Conservation (phyloP, 2,113 vertebrate species). For the Eolophus roseicapilla region DNA sequence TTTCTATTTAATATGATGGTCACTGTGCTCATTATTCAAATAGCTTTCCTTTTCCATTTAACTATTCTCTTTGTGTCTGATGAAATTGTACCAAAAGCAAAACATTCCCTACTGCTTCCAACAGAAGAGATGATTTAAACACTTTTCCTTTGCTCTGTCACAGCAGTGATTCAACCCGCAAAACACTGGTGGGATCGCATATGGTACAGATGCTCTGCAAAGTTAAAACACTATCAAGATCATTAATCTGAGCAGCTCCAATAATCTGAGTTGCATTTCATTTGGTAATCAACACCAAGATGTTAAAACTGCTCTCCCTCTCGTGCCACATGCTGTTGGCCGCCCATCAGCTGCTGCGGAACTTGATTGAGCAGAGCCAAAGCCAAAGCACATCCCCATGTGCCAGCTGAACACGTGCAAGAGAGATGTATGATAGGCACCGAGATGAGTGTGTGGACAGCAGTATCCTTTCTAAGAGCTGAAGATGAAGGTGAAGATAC, state of each 20-base stretch:
- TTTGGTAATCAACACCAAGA: conserved; percentile 9
- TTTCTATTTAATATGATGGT: background rate
- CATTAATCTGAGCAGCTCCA: conserved; percentile 7
- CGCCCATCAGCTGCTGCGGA: background rate
- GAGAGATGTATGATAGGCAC: background rate
- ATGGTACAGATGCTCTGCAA: conserved; percentile 23
- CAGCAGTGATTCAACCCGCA: conserved; percentile 24
- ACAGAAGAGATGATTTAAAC: background rate
- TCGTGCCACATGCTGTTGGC: background rate
- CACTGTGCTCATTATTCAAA: background rate
- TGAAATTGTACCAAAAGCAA: background rate
- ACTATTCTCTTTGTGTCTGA: background rate
- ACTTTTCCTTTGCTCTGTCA: background rate
- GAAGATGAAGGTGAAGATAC: background rate
- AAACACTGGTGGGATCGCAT: conserved; percentile 4
- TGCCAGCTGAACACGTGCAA: background rate
- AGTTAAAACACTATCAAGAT: background rate
- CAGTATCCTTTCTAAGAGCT: background rate
- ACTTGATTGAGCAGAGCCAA: background rate
- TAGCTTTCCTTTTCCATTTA: background rate
- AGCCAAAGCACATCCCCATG: rapidly evolving
- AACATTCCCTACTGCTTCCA: background rate
- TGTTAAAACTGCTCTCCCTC: background rate
- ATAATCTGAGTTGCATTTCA: background rate
- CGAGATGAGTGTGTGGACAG: background rate